Evolutionary conservation across 64 coral and sea anemone genomes (phyloP), one percentile per base, ranked within the genome.

Genomic region (Pocillopora verrucosa): DNA sequence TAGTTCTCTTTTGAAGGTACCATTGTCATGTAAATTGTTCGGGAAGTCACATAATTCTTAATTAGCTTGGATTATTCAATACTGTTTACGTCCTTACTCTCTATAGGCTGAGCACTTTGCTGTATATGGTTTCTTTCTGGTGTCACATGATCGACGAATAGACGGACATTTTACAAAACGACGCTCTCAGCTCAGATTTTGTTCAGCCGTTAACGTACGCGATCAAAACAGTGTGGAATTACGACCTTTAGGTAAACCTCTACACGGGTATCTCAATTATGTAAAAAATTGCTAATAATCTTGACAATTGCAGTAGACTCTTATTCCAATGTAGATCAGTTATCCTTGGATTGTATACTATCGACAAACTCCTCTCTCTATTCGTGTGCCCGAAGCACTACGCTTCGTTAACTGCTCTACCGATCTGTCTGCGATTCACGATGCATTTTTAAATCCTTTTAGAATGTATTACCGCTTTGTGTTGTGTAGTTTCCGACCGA

Each of bases 1-100:
- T 72, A 2, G 57, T 60, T 79, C 56, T 68, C 34, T 85, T 62
- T 60, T 10, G 56, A 22, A 81, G 59, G 61, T 63, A 56, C 24
- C 36, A 70, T 72, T 85, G 63, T 85, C 37, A 85, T 85, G 38
- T 65, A 85, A 85, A 72, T 85, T 72, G 20, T 24, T 65, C 10
- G 4, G 82, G 82, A 85, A 85, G 69, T 85, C 82, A 7, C 82
- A 72, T 56, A 26, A 17, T 85, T 58, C 45, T 36, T 85, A 85
- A 85, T 85, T 85, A 72, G 65, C 20, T 4, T 72, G n/a, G 9
- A 56, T 70, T 41, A 56, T 65, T 68, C 19, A 41, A 56, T 56
- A 56, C 26, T 72, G 69, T 72, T 20, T 26, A 20, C 64, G 64
- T 70, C 36, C 34, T 22, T 36, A 4, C 25, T 34, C 62, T 82